Base-by-base conservation (phyloP, 2,113 vertebrate species). In the Cavia porcellus region DNA sequence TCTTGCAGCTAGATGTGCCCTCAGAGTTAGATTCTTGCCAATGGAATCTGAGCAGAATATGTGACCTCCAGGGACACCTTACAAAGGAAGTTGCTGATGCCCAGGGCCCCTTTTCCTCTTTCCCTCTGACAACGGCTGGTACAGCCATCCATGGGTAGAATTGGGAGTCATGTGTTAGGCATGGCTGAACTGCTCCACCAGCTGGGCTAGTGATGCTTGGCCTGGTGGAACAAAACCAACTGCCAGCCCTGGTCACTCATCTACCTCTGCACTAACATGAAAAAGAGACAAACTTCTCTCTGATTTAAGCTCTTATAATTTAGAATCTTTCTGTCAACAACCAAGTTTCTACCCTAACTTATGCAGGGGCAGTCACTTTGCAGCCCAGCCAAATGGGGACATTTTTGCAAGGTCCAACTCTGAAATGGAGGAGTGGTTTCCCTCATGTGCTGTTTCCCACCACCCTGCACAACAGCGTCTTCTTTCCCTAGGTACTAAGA, bases 1-100 rank as follows among this genome's bases (percentile, higher is more conserved):
- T 55, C 62, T 90, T 95, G 90, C 95, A 95, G 95, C 86, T 95
- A 87, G 68, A 79, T 35, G 3, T 57, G 30, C 59, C 9, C 47
- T 38, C 25, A 50, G 45, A 59, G 22, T 82, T 50, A 30, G 30
- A 17, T 92, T 77, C n/a, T 4, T 11, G 47, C 24, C 77, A 24
- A 24, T n/a, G 68, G 19, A 45, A 30, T 86, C 2, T 61, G 50
- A 90, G 35, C 30, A 14, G 24, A 87, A 84, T 64, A 45, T 64
- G 55, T 3, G 68, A 52, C 15, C 92, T 59, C 72, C 12, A 86
- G 22, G 15, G 0, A 4, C 38, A 38, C 25, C 28, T 96, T 52
- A 12, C 15, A 59, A 66, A 80, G 61, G 13, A 47, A 79, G 25
- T n/a, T 42, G 47, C 47, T 74, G 72, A 12, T 42, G 3, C 52